Conservation (phyloP, 2,888 invertebrate genomes). For the Sceliomorpha sp. region DNA sequence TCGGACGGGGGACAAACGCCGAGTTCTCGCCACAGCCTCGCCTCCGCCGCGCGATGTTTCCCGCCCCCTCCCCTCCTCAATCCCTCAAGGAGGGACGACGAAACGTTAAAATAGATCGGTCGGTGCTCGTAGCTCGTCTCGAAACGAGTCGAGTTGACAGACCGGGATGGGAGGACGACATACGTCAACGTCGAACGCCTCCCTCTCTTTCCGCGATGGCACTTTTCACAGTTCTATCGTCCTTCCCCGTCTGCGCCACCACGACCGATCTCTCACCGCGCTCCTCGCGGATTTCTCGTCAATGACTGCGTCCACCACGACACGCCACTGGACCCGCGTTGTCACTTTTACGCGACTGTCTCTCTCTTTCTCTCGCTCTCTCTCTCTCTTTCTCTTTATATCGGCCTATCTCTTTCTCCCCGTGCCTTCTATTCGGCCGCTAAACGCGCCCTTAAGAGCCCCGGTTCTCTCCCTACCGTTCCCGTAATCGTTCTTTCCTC, state of each 20-base stretch:
- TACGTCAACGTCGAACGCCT: constrained; percentile 9
- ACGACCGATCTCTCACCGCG: background rate
- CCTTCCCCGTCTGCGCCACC: background rate
- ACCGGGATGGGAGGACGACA: constrained; percentile 29
- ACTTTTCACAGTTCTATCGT: too few relatives aligned
- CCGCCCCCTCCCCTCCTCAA: constrained; percentile 13
- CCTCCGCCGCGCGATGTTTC: constrained; percentile 44
- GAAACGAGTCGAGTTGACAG: constrained; percentile 33
- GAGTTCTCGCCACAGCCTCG: constrained; percentile 41
- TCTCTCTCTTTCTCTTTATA: constrained; percentile 35
- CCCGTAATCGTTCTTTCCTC: too few relatives aligned
- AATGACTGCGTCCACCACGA: background rate
- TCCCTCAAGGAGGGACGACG: constrained; percentile 54
- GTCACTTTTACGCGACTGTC: constrained; percentile 13
- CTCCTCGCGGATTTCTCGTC: constrained; percentile 7
- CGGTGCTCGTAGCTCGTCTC: constrained; percentile 31
- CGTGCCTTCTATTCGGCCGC: constrained; percentile 6
- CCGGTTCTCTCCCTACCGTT: constrained; percentile 31
- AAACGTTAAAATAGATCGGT: constrained; percentile 70
- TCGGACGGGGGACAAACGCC: constrained; percentile 31
- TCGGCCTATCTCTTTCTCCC: constrained; percentile 24
- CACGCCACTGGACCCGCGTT: constrained; percentile 11
- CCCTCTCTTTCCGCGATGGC: constrained; percentile 8
- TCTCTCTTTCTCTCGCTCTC: constrained; percentile 43
- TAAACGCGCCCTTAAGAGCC: constrained; percentile 51